A percentile compares a stretch with the other conserved stretches of the same genome.
Evolutionary conservation across 2,797 vertebrate genomes (phyloP).

Genomic region (Loriculus beryllinus): DNA sequence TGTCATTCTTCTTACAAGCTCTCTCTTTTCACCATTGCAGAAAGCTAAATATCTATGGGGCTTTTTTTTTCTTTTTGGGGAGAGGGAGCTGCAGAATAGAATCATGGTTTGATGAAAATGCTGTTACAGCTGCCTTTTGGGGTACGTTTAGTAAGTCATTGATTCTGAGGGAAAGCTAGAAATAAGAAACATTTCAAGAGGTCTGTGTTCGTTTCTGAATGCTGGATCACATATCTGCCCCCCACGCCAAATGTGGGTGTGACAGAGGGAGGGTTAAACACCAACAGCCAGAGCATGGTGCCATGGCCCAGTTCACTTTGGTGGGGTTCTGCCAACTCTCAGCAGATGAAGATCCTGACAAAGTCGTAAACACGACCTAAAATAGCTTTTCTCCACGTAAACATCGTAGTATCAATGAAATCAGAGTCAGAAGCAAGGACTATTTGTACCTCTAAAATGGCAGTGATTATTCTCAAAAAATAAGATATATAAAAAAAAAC

Average conservation of each 20-base stretch:
- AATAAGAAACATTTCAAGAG: background rate
- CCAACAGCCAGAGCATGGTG: background rate
- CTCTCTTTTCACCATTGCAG: background rate
- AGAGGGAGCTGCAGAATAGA: background rate
- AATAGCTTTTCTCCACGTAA: background rate
- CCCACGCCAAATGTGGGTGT: background rate
- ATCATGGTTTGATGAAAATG: background rate
- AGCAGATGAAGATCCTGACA: background rate
- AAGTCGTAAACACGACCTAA: background rate
- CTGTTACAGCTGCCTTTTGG: background rate
- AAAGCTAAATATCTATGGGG: background rate
- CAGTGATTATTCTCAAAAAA: background rate
- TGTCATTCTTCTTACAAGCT: background rate
- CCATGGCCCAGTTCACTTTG: background rate
- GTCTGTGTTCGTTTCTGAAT: background rate
- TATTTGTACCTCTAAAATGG: background rate
- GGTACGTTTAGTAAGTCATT: background rate
- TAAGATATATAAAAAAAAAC: no score
- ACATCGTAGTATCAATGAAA: background rate
- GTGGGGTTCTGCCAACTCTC: background rate
- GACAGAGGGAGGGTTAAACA: background rate
- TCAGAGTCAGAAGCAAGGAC: background rate
- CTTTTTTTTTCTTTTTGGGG: fast-evolving
- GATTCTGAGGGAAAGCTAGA: background rate
- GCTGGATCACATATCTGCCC: background rate